A percentile compares a stretch with the other conserved stretches of the same genome.
Conservation (phyloP, 2,888 invertebrate genomes). For the Hemicrepidius hirtus region DNA sequence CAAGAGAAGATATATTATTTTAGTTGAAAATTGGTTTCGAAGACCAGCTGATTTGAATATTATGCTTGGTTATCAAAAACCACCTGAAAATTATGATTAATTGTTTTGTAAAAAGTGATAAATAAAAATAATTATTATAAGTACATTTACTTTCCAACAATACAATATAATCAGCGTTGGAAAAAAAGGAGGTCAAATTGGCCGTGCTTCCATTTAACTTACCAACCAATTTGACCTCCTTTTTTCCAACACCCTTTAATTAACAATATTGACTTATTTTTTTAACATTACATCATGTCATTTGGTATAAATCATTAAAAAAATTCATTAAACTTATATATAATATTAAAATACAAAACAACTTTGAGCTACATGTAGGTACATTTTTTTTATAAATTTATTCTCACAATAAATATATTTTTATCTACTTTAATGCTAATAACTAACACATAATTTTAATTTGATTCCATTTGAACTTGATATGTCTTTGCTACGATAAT, state of each 20-base stretch:
- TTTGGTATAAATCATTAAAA: conserved; percentile 27
- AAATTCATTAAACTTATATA: conserved; percentile 8
- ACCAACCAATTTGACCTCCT: too few species aligned
- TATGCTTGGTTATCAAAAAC: conserved; percentile 66
- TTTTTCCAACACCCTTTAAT: conserved; percentile 24
- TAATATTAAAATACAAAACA: conserved; percentile 27
- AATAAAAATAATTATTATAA: not conserved
- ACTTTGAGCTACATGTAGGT: conserved; percentile 26
- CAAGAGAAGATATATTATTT: conserved; percentile 59
- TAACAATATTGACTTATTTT: conserved; percentile 27
- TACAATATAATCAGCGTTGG: too few species aligned
- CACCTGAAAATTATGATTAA: conserved; percentile 39
- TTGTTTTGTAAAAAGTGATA: not conserved
- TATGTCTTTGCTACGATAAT: not conserved
- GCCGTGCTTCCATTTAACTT: too few species aligned
- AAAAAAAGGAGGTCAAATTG: too few species aligned
- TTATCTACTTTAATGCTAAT: not conserved
- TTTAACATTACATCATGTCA: conserved; percentile 23
- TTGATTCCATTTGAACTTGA: conserved; percentile 9
- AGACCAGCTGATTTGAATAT: conserved; percentile 68
- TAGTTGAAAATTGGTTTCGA: conserved; percentile 66
- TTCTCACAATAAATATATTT: conserved; percentile 14
- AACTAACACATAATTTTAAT: conserved; percentile 9
- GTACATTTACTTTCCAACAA: too few species aligned
- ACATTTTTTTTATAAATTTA: not conserved